A percentile compares a stretch with the other conserved stretches of the same genome.
phyloP scores from a whole-genome alignment of 2,888 invertebrate genomes.

The Zaprionus lineosus region DNA sequence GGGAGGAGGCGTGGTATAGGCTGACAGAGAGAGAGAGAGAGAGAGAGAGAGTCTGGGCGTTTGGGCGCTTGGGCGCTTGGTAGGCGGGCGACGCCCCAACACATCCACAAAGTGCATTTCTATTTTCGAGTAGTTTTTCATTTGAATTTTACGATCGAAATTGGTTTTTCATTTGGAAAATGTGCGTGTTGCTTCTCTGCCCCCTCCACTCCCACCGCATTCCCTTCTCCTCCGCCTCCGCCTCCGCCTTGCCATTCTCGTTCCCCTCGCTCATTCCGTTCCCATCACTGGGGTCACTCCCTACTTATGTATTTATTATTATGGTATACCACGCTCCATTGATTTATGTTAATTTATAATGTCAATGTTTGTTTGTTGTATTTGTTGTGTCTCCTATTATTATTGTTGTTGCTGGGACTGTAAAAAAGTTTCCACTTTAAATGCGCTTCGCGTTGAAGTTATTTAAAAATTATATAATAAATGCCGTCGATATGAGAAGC shows the following conservation, averaged over 20 bases:
- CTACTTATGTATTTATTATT: conserved; percentile 66
- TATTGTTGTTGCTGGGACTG: conserved; percentile 26
- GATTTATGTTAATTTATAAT: conserved; percentile 76
- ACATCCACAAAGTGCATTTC: conserved; percentile 60
- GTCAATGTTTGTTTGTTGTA: conserved; percentile 52
- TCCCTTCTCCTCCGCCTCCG: background rate
- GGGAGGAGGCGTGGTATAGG: background rate
- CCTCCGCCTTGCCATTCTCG: background rate
- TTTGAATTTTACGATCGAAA: conserved; percentile 41
- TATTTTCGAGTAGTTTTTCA: conserved; percentile 58
- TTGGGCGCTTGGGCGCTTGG: too few species aligned
- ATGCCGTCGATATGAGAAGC: too few species aligned
- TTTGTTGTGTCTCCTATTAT: conserved; percentile 25
- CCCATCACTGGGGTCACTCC: conserved; percentile 35
- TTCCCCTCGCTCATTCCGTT: background rate
- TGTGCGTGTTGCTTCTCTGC: conserved; percentile 40
- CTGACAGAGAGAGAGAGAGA: background rate
- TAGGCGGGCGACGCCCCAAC: too few species aligned
- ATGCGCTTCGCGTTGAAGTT: conserved; percentile 30
- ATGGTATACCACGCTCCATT: conserved; percentile 69
- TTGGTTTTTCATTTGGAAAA: conserved; percentile 42
- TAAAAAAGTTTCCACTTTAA: conserved; percentile 31
- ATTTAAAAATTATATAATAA: conserved; percentile 42
- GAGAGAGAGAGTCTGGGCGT: background rate
- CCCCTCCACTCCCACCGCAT: background rate